Base-by-base conservation (phyloP, 2,797 vertebrate genomes). In the Tangara arthus region DNA sequence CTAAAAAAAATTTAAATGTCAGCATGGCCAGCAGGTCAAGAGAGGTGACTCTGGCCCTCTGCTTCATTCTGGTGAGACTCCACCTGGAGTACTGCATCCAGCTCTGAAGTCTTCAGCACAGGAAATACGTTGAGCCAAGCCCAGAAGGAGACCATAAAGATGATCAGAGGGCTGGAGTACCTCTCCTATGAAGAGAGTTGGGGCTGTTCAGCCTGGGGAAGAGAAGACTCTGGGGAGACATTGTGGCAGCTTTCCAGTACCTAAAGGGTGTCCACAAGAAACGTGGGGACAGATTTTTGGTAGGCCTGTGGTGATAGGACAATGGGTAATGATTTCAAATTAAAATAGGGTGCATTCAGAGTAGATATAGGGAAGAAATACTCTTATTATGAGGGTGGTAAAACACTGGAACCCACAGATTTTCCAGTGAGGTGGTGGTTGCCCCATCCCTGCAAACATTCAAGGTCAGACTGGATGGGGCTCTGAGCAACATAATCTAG, bases 221-320 rank as follows among this genome's bases (percentile, higher is more conserved):
- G 4, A 72, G 55, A 93, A 65, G 12, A 5, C 30, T 44, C 12
- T 1, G 1, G 23, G 22, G n/a, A 71, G 9, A 61, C 8, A 5
- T 71, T 19, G 9, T 12, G 41, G 23, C 2, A 4, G 28, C 15
- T 7, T 82, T 70, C 18, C 65, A 49, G 3, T 35, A 22, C 5
- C 16, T 77, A 61, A 53, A 76, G 8, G 6, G 15, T 1, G 2
- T 26, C 12, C 66, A 9, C 13, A 55, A 46, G n/a, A 92, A 95
- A 57, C 0, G 0, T 12, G 12, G 7, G 3, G 16, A n/a, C 8
- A 37, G 37, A 30, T 27, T 78, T 81, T 82, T 39, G 56, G 12
- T 8, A 35, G 16, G 9, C 1, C 24, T 70, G 19, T 18, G 16
- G 32, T 5, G 2, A 60, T 2, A 56, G 11, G n/a, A 56, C 20